Base-by-base conservation (phyloP, 2,113 vertebrate species). In the Amblyornis subalaris region DNA sequence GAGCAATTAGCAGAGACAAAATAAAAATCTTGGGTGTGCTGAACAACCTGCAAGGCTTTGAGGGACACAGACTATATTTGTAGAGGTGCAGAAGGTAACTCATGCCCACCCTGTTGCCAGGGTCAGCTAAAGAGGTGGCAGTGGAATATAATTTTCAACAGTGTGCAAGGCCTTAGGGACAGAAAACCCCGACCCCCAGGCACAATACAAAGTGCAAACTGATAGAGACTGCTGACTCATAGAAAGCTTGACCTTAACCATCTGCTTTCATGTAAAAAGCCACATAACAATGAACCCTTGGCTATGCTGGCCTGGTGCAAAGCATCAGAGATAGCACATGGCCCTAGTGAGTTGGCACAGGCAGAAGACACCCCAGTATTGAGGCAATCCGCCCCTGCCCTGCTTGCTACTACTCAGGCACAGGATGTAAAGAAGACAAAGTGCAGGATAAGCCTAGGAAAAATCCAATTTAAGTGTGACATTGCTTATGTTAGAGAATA, bases 311-410 rank as follows among this genome's bases (percentile, higher is more conserved):
- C 25, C 36, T 81, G 44, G 10, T 69, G 71, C 40, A 83, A 85
- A 42, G 53, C 0, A 1, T 12, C 24, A 58, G 73, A 51, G n/a
- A n/a, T 7, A 35, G 51, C 3, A 10, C 40, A 28, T 8, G 17
- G 24, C 40, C 78, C 22, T 14, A 35, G 36, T 29, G 71, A 79
- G n/a, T 9, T 88, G 85, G 45, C n/a, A 60, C 6, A 40, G 45
- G n/a, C 45, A 70, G 42, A 28, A 69, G n/a, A 82, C 6, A 55
- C 6, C 8, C 5, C 13, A 25, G 26, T 12, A 23, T 71, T 35
- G 36, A 82, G 66, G 20, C 31, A 82, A 3, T 48, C 23, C 1
- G 29, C 14, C n/a, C 17, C 33, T 62, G 33, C 22, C 23, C 26
- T 77, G 14, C 24, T 76, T 38, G 42, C 28, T 75, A 6, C 18